Base-by-base conservation (phyloP, 1,140 invertebrate species). In the Aphelinus certus region DNA sequence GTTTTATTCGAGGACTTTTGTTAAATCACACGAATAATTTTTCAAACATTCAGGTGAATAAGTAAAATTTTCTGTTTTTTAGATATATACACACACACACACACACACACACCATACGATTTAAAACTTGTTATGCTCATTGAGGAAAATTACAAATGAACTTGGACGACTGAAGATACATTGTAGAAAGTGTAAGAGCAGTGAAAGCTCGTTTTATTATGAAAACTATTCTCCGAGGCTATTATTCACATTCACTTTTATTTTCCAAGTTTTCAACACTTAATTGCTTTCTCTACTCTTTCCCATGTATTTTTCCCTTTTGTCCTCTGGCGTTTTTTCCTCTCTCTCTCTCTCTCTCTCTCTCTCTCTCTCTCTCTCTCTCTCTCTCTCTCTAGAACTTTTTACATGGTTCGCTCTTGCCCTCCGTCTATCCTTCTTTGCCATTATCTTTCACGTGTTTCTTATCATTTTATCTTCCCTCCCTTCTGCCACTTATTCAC, bases 371-470 rank as follows among this genome's bases (percentile, higher is more conserved):
- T 3, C 42, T 6, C 57, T 49, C 68, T 66, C 49, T 68, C 63
- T 76, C 57, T 57, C 45, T 64, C 69, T 66, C 68, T 65, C 63
- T 60, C 63, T 55, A 47, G 62, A 45, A 68, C 49, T 68, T 62
- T 71, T 49, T 71, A 56, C 47, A 42, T 47, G 46, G 49, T 66
- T 1, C 10, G 6, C 26, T 69, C 51, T 64, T 62, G 10, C 7
- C 62, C 10, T 61, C 5, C 56, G 3, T 56, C 46, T 55, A 10
- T 63, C 53, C 9, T 58, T 72, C 60, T 66, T 60, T 49, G 51
- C 66, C 57, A 45, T 71, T 70, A 62, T 64, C 75, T 73, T 73
- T 76, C 63, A 60, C 71, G 56, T 62, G 65, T 68, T 67, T 67
- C 58, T 56, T 65, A 66, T 61, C 67, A 48, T 53, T 58, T 67